Conservation (phyloP, 2,113 vertebrate genomes). For the Phaethornis superciliosus region DNA sequence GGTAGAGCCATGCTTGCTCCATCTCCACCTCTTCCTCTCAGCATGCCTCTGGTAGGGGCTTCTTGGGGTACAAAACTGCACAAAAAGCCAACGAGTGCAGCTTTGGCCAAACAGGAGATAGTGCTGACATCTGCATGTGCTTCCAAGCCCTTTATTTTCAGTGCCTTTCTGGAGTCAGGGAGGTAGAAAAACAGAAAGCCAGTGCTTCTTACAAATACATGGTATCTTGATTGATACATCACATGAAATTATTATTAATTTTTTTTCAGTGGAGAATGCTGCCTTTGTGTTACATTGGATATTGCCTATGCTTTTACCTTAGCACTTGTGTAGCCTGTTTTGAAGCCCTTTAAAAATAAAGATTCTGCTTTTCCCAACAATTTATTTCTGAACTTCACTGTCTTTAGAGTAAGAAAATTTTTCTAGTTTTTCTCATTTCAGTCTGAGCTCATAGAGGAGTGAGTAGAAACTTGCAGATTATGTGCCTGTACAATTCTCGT, state of each 20-base stretch:
- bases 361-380: not conserved
- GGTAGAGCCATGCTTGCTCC: not conserved
- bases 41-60: accelerated
- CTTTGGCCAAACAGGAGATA: not conserved
- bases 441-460: not conserved
- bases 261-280: not conserved
- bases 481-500: not conserved
- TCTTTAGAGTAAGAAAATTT: not conserved
- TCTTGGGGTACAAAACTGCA: not conserved
- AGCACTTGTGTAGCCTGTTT: not conserved
- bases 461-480: not conserved
- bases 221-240: not conserved
- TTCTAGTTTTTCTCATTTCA: not conserved
- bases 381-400: not conserved
- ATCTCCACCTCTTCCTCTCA: not conserved
- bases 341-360: not conserved
- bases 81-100: not conserved
- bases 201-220: not conserved
- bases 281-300: not conserved
- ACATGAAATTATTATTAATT: not conserved
- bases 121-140: not conserved
- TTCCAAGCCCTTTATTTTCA: not conserved
- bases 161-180: not conserved
- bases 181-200: not conserved
- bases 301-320: not conserved